These are phyloP conservation scores for Phalacrocorax aristotelis DNA, from an alignment of 2,113 vertebrate species.

Conservation along the genomic window DNA sequence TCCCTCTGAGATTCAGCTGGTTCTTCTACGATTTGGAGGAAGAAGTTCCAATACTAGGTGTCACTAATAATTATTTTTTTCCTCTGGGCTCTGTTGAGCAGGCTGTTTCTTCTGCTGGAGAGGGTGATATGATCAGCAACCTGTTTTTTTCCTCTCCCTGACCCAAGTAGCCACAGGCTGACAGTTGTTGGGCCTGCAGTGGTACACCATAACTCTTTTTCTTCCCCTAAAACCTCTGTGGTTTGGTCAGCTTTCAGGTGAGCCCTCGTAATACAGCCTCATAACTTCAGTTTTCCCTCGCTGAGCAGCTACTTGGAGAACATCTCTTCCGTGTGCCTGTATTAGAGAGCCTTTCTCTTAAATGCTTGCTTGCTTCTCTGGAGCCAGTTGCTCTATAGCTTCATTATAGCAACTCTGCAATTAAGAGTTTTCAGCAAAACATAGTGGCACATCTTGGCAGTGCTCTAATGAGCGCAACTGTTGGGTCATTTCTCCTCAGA, in stretches of 20 bases:
- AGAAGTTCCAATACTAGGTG: not conserved
- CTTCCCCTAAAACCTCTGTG: not conserved
- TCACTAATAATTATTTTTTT: not conserved
- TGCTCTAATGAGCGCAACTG: not conserved
- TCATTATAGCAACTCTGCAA: accelerated
- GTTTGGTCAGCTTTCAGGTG: not conserved
- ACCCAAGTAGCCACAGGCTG: not conserved
- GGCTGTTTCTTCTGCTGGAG: not conserved
- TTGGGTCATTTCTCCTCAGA: not conserved
- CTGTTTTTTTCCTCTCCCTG: not conserved
- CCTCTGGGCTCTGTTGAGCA: not conserved
- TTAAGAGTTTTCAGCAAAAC: not conserved
- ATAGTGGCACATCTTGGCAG: accelerated
- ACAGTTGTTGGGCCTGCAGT: not conserved
- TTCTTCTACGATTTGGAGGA: not conserved
- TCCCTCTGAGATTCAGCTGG: not conserved
- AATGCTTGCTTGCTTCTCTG: not conserved
- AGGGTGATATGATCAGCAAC: accelerated
- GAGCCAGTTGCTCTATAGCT: not conserved
- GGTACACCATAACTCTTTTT: not conserved
- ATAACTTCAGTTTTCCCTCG: accelerated
- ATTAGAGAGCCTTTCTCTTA: not conserved
- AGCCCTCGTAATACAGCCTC: not conserved
- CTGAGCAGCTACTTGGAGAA: not conserved
- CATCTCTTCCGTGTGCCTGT: accelerated